Percentiles rank a stretch among this genome's conserved stretches.
Conservation (phyloP, 2,113 vertebrate genomes). For the Diadophis punctatus region DNA sequence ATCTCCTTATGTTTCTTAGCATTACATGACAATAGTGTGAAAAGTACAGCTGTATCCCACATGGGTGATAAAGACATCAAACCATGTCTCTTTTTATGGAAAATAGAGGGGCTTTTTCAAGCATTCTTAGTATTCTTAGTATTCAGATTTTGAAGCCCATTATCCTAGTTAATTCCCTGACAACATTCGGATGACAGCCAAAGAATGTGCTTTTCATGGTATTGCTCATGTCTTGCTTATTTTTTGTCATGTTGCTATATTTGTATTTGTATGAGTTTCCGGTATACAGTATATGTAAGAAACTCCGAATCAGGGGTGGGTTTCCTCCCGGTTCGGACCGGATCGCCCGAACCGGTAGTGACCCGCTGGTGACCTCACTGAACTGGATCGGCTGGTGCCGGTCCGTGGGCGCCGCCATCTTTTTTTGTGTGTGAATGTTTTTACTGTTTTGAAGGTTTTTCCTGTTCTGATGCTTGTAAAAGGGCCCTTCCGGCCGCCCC, state of each 20-base stretch:
- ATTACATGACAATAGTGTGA: neutral
- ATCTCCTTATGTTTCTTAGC: neutral
- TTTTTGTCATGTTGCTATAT: neutral
- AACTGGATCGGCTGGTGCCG: no score
- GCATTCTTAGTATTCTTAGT: neutral
- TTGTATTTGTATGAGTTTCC: neutral
- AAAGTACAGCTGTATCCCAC: neutral
- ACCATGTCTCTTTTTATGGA: neutral
- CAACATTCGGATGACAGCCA: neutral
- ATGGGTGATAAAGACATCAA: neutral
- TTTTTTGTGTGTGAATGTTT: no score
- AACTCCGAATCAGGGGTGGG: no score
- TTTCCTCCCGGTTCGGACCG: no score
- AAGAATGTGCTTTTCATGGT: neutral
- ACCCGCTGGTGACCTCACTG: no score
- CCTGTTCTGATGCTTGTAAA: no score
- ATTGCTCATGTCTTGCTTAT: neutral
- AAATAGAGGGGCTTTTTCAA: neutral
- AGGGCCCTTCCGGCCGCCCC: no score
- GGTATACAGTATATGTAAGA: neutral
- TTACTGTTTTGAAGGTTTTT: no score
- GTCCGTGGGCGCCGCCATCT: no score
- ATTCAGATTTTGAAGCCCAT: neutral
- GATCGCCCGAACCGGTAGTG: no score
- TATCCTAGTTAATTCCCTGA: neutral